Evolutionary conservation across 1,140 invertebrate species (phyloP).

Genomic region (Dufourea novaeangliae): DNA sequence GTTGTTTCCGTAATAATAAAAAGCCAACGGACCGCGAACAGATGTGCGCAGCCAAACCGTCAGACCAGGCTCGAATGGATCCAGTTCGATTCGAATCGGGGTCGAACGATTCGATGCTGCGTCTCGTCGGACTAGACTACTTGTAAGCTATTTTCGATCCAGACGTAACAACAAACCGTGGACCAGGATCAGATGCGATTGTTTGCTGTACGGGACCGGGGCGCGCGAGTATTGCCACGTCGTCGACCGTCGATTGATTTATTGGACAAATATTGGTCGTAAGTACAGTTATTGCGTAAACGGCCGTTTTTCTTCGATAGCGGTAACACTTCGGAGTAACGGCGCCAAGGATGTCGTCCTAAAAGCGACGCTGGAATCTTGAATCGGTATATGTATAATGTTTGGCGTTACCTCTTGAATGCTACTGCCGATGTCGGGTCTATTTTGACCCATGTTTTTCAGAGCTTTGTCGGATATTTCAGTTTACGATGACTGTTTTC

Average conservation of each 20-base stretch:
- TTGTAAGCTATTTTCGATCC: constrained; percentile 26
- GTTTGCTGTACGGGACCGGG: not conserved
- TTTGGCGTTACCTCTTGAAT: no score
- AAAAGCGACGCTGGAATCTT: not conserved
- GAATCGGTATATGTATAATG: no score
- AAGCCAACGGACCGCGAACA: constrained; percentile 44
- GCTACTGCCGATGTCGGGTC: no score
- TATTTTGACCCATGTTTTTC: no score
- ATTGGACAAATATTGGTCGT: not conserved
- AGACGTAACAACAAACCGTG: constrained; percentile 23
- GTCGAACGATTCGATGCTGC: constrained; percentile 34
- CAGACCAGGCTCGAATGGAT: constrained; percentile 1
- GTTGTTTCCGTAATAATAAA: constrained; percentile 52
- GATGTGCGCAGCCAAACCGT: not conserved
- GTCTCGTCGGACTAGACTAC: not conserved
- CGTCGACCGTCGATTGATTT: not conserved
- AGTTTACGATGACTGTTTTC: no score
- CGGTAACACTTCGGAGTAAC: not conserved
- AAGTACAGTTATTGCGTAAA: not conserved
- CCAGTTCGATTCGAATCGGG: constrained; percentile 36
- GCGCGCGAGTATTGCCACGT: not conserved
- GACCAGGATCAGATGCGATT: not conserved
- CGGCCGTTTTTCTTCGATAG: not conserved
- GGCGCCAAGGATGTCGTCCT: not conserved
- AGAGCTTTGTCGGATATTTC: no score